Evolutionary conservation across 2,113 vertebrate species (phyloP).

Genomic region (Ophthalmotilapia sp.): DNA sequence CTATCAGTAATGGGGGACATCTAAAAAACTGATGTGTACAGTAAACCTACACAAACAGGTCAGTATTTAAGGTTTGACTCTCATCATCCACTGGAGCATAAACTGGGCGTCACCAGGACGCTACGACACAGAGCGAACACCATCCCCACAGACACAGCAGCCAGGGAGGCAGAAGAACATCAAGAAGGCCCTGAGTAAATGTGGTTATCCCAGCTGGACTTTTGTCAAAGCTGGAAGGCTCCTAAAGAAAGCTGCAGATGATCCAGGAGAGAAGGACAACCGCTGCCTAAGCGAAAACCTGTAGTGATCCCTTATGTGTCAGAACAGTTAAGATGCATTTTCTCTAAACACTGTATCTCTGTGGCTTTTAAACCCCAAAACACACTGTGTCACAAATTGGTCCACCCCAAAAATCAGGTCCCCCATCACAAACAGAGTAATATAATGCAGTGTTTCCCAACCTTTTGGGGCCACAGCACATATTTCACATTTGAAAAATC

Average conservation of each 20-base stretch:
- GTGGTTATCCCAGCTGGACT: neutral
- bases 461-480: neutral
- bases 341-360: neutral
- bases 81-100: neutral
- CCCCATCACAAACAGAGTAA: neutral
- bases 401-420: neutral
- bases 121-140: neutral
- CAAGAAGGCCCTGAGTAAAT: neutral
- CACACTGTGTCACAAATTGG: neutral
- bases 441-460: neutral
- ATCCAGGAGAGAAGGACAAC: neutral
- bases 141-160: rapidly evolving
- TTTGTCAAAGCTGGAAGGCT: neutral
- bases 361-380: neutral
- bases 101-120: rapidly evolving
- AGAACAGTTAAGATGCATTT: neutral
- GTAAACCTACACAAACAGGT: rapidly evolving
- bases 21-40: rapidly evolving
- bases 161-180: rapidly evolving
- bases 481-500: neutral
- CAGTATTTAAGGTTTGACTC: neutral
- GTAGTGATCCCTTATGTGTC: neutral
- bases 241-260: rapidly evolving
- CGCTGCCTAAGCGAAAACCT: rapidly evolving
- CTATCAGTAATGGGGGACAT: neutral